Percentiles rank a stretch among this genome's conserved stretches.
These are phyloP conservation scores for Cantharis lateralis DNA, from an alignment of 2,888 invertebrate genomes.

Conservation along the genomic window DNA sequence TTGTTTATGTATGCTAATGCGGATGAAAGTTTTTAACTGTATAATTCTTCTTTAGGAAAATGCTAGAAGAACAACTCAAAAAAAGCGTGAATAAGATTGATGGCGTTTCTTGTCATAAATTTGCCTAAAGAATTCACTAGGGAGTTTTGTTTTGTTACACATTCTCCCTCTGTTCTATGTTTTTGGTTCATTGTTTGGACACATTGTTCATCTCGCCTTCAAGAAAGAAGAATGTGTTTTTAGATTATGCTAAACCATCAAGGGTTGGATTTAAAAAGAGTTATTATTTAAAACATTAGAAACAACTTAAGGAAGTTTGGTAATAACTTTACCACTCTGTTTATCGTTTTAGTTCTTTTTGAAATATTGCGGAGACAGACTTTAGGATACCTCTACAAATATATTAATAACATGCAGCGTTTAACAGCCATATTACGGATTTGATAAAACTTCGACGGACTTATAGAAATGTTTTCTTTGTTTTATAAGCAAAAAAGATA, in stretches of 20 bases:
- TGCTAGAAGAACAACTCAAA: conserved; percentile 29
- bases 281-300: conserved; percentile 20
- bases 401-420: background rate
- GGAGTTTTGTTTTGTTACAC: conserved; percentile 47
- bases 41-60: conserved; percentile 29
- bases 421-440: background rate
- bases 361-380: background rate
- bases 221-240: conserved; percentile 49
- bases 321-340: conserved; percentile 5
- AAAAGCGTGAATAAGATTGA: conserved; percentile 48
- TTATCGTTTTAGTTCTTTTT: background rate
- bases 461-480: background rate
- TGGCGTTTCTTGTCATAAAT: conserved; percentile 51
- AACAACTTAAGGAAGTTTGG: conserved; percentile 11
- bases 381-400: background rate
- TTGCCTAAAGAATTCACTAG: conserved; percentile 51
- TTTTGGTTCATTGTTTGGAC: conserved; percentile 46
- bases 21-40: conserved; percentile 32
- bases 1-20: conserved; percentile 34
- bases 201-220: conserved; percentile 47
- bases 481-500: too few species aligned
- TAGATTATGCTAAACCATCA: conserved; percentile 47
- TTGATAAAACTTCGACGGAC: background rate
- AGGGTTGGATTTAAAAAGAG: conserved; percentile 27
- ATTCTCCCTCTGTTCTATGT: conserved; percentile 46